Percentiles rank a stretch among this genome's conserved stretches.
These are phyloP conservation scores for Trissolcus japonicus DNA, from an alignment of 2,888 invertebrate species.

Conservation along the genomic window DNA sequence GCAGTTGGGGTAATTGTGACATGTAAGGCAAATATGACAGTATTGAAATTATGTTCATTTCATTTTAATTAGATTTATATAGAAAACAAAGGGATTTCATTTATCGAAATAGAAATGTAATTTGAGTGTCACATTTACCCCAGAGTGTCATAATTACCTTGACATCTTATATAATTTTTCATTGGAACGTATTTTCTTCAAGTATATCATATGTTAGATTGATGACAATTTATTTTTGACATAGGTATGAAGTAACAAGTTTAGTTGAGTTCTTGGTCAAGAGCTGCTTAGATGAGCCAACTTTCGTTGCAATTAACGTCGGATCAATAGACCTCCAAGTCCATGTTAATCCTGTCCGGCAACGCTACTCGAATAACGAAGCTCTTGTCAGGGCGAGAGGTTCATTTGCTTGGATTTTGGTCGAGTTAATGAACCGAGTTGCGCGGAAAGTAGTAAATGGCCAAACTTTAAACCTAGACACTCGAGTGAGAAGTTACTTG, in stretches of 20 bases:
- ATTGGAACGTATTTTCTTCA: background rate
- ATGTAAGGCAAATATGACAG: too few species aligned
- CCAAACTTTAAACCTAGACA: slow-evolving; percentile 52
- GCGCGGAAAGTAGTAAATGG: slow-evolving; percentile 50
- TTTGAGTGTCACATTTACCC: too few species aligned
- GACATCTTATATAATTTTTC: too few species aligned
- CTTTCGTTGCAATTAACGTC: slow-evolving; percentile 41
- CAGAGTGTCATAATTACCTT: too few species aligned
- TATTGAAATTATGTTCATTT: too few species aligned
- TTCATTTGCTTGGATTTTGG: slow-evolving; percentile 55
- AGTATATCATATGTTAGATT: background rate
- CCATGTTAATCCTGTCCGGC: slow-evolving; percentile 52
- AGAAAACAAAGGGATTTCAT: too few species aligned
- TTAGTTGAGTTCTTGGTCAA: slow-evolving; percentile 38
- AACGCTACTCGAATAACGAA: slow-evolving; percentile 54
- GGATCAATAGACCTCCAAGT: slow-evolving; percentile 49
- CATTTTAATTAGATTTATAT: too few species aligned
- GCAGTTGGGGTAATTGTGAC: too few species aligned
- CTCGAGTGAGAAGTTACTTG: slow-evolving; percentile 45
- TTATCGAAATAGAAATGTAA: too few species aligned
- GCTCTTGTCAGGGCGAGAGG: slow-evolving; percentile 53
- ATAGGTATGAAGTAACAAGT: background rate
- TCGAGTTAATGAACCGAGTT: slow-evolving; percentile 55
- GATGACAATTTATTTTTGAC: background rate
- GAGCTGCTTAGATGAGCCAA: slow-evolving; percentile 11